phyloP scores from a whole-genome alignment of 1,140 invertebrate species.

The Octopus sinensis region DNA sequence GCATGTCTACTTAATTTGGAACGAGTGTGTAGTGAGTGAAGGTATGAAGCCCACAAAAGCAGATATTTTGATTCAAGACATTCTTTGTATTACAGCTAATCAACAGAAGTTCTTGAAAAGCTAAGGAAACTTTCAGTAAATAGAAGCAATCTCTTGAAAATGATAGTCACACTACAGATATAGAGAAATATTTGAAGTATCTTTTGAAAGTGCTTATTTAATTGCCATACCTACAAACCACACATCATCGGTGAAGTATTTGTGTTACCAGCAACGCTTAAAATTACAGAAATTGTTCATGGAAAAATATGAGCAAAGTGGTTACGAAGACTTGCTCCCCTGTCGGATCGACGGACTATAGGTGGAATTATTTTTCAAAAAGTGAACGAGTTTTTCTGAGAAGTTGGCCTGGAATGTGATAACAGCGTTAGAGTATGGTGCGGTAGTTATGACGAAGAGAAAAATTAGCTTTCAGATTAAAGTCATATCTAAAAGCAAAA shows the following conservation, averaged over 20 bases:
- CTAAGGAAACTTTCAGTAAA: neutral
- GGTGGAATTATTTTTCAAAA: neutral
- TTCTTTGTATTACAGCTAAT: neutral
- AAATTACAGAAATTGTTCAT: neutral
- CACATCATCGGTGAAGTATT: neutral
- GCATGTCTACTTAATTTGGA: neutral
- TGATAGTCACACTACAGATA: neutral
- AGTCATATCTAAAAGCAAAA: neutral
- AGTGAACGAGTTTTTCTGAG: neutral
- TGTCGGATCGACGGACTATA: neutral
- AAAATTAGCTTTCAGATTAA: neutral
- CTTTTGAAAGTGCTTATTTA: neutral
- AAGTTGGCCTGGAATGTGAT: neutral
- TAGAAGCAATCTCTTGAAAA: neutral
- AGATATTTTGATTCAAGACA: neutral
- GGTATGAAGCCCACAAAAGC: neutral
- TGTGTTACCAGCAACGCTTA: neutral
- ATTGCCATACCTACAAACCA: neutral
- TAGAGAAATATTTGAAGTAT: constrained; percentile 1
- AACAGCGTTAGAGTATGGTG: neutral
- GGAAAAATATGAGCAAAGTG: neutral
- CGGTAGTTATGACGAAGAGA: neutral
- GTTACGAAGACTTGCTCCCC: neutral
- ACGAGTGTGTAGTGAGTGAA: neutral
- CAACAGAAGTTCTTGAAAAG: neutral